Base-by-base conservation (phyloP, 2,797 vertebrate genomes). In the Danio tinwini region DNA sequence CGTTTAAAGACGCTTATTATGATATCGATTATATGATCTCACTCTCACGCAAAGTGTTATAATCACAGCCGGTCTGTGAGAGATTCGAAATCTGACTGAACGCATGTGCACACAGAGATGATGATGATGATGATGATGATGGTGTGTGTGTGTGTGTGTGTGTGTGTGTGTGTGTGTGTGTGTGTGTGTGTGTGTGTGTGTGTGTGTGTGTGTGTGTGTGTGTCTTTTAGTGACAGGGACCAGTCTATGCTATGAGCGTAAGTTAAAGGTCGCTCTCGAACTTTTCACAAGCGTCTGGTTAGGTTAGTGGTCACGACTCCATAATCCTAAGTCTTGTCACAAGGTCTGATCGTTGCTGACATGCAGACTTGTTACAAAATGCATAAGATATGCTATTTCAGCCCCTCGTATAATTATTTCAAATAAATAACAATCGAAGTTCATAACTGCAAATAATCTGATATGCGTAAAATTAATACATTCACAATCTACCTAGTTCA, bases 281-380 rank as follows among this genome's bases (percentile, higher is more conserved):
- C 45, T 40, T 65, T 75, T 79, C 53, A 62, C 62, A 58, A 69
- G 53, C 63, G 53, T 69, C 69, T 82, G 62, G 37, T 62, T 63
- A n/a, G n/a, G 44, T 49, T 63, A 62, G 39, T 58, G 65, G 42
- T 79, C 59, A 68, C 42, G 50, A 84, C n/a, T 65, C n/a, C 6
- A 40, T 79, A 72, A 78, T 79, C 65, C 65, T 73, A 74, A 74
- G 0, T 73, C 74, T 73, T 72, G 56, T 78, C 75, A 84, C 80
- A 84, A 74, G 79, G 64, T 45, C 40, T 58, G 39, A 7, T 56
- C n/a, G 10, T 3, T 49, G 55, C 14, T n/a, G 47, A 47, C 37
- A 62, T 39, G 13, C 10, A 76, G 17, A 40, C 19, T 52, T 29
- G 73, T 17, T 55, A 21, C n/a, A 55, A 71, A 55, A 19, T 10